Base-by-base conservation (phyloP, 2,888 invertebrate genomes). In the Seira ritae region DNA sequence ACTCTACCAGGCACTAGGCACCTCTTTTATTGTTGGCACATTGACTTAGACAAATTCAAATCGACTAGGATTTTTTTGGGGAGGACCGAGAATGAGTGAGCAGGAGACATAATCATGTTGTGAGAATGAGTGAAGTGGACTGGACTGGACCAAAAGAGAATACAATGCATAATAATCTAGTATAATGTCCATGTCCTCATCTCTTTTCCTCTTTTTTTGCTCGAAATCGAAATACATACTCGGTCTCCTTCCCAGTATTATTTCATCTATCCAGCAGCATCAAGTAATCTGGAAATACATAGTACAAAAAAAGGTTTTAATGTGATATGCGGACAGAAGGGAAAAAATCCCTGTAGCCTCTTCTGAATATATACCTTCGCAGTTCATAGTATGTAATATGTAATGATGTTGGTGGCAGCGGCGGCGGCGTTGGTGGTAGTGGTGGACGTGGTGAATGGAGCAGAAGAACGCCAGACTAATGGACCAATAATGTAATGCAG, bases 371-470 rank as follows among this genome's bases (percentile, higher is more conserved):
- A n/a, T n/a, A n/a, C n/a, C n/a, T n/a, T n/a, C n/a, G n/a, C n/a
- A n/a, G n/a, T n/a, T n/a, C n/a, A n/a, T n/a, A n/a, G n/a, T n/a
- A n/a, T n/a, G n/a, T n/a, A n/a, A n/a, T n/a, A n/a, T 20, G 62
- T 62, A 62, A 62, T 62, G 22, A 22, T 62, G 62, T 19, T 62
- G 3, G 62, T 62, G 20, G 62, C 20, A n/a, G 22, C 20, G 3
- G 22, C 19, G 12, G 62, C 22, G 62, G 19, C 50, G 20, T 50
- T 68, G 24, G 17, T 71, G 19, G 68, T 68, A 22, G 69, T 73
- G 55, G 55, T 50, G 79, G 80, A 55, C 46, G 50, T 46, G 76
- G 67, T 66, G 67, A 71, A 81, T 76, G 80, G 70, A 80, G 75
- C 65, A 76, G 72, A 71, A 70, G 65, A 76, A 46, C 70, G 10